These are phyloP conservation scores for Gonocerus acuteangulatus DNA, from an alignment of 2,888 invertebrate genomes.

Conservation along the genomic window DNA sequence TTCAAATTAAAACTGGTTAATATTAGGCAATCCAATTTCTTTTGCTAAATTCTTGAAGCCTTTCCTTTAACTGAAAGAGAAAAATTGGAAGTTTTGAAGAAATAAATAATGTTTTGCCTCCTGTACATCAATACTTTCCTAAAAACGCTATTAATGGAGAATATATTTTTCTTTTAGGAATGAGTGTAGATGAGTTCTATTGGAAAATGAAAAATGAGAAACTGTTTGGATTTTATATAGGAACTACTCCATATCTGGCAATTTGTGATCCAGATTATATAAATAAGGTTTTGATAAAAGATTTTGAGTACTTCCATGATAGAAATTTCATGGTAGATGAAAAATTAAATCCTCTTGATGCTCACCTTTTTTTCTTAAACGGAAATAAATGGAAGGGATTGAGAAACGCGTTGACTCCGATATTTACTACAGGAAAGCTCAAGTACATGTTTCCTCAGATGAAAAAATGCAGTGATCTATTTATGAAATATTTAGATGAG, in stretches of 20 bases:
- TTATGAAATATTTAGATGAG: not conserved
- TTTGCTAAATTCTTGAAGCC: too few species aligned
- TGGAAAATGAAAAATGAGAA: not conserved
- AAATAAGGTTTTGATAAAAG: not conserved
- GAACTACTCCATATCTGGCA: slow-evolving; percentile 9
- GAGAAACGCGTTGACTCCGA: slow-evolving; percentile 20
- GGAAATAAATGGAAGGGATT: slow-evolving; percentile 21
- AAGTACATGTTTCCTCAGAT: slow-evolving; percentile 28
- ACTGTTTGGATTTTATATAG: not conserved
- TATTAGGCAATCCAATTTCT: too few species aligned
- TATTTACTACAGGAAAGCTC: slow-evolving; percentile 26
- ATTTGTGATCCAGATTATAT: slow-evolving; percentile 16
- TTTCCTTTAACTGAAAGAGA: too few species aligned
- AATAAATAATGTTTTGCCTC: too few species aligned
- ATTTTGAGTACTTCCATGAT: slow-evolving; percentile 25
- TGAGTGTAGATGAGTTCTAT: not conserved
- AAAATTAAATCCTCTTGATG: slow-evolving; percentile 19
- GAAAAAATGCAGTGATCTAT: slow-evolving; percentile 22
- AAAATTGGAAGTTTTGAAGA: too few species aligned
- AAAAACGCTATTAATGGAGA: too few species aligned
- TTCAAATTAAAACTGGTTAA: too few species aligned
- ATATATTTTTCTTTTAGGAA: not conserved
- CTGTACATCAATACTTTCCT: too few species aligned
- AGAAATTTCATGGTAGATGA: slow-evolving; percentile 17
- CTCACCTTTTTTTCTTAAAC: slow-evolving; percentile 13